Conservation (phyloP, 2,797 vertebrate genomes). For the Onychomys leucogaster region DNA sequence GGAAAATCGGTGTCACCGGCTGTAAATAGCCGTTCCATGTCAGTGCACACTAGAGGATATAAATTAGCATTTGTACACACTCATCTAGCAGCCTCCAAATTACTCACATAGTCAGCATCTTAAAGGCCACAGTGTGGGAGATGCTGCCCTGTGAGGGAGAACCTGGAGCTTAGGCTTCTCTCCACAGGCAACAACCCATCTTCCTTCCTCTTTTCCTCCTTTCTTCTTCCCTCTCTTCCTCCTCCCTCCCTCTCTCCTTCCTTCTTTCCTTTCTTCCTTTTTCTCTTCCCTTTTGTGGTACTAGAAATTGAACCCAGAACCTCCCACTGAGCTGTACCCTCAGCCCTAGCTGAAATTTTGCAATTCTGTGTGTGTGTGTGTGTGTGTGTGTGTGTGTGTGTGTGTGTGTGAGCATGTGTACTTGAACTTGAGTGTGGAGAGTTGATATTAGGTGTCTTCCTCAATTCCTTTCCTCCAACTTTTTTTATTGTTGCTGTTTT, state of each 20-base stretch:
- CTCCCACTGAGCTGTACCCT: background rate
- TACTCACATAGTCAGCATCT: background rate
- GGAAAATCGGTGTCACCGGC: constrained; percentile 33
- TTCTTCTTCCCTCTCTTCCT: too few species aligned
- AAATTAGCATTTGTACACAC: background rate
- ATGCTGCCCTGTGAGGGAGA: background rate
- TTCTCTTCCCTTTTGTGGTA: background rate
- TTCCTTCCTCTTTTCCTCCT: background rate
- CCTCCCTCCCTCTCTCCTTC: background rate
- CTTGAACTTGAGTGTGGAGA: background rate
- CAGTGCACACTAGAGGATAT: background rate
- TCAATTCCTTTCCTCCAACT: background rate
- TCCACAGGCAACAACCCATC: background rate
- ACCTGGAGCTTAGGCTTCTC: background rate
- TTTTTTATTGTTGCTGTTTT: background rate
- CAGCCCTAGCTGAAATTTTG: background rate
- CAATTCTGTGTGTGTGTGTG: background rate
- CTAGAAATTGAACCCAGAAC: background rate
- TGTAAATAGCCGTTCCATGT: constrained; percentile 30
- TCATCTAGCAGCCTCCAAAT: background rate
- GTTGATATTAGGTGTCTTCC: background rate
- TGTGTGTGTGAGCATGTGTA: background rate
- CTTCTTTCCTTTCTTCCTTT: background rate
- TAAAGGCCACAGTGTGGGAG: background rate
- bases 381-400: background rate